Base-by-base conservation (phyloP, 2,113 vertebrate species). In the Aegotheles bennettii region DNA sequence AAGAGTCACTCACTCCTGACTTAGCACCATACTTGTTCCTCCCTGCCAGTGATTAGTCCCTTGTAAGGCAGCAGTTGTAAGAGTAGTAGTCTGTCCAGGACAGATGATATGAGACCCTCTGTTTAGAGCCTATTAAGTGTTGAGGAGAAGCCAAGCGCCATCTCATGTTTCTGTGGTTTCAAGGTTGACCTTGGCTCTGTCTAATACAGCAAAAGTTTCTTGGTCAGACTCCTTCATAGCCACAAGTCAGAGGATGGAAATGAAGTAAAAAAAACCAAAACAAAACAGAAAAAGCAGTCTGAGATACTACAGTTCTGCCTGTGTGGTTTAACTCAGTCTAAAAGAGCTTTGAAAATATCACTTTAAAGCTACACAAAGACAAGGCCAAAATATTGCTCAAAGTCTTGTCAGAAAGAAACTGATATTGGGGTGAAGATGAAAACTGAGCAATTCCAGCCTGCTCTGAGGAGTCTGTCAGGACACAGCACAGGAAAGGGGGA, bases 91-190 rank as follows among this genome's bases (percentile, higher is more conserved):
- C 35, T 68, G 68, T 50, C 17, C 2, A 2, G 21, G n/a, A 67
- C 33, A 84, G 59, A 9, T 7, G 7, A n/a, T 38, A 73, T 2
- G 2, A 93, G 59, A 48, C 21, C 64, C 76, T 93, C 36, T 89
- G 48, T 40, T n/a, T 60, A 50, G 12, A 60, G 17, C 29, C 36
- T 74, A 12, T 35, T 61, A 84, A 92, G 28, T 51, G 43, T 11
- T 84, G 75, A 86, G 61, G 19, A 84, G 82, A 84, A 93, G 68
- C 63, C 70, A 90, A 77, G 19, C 38, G 63, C 36, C 35, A 36
- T 57, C 56, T 90, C 48, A 29, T 16, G 25, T 92, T 94, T 84
- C 86, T 84, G 90, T 60, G 88, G 70, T 90, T 95, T 90, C 26
- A 67, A 47, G 17, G 36, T 2, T 90, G 90, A 94, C 88, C 76